Conservation (phyloP, 2,797 vertebrate genomes). For the Tympanoctomys barrerae region DNA sequence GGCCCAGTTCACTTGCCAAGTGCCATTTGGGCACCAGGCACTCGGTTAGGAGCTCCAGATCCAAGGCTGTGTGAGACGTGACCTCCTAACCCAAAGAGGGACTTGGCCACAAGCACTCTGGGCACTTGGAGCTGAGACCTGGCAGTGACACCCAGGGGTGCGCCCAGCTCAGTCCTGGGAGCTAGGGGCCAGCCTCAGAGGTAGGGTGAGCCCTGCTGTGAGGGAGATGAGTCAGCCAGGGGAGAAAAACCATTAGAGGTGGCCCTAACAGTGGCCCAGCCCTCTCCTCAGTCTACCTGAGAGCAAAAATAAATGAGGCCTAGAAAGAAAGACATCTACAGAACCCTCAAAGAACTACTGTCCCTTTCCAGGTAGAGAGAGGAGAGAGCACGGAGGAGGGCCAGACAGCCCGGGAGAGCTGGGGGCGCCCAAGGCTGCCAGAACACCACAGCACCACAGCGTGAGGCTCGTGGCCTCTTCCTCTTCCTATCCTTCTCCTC, state of each 20-base stretch:
- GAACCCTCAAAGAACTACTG: background rate
- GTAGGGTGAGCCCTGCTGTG: rapidly evolving
- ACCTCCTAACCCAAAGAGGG: background rate
- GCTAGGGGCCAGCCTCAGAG: background rate
- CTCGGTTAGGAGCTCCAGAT: background rate
- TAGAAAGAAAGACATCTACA: background rate
- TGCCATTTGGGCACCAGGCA: background rate
- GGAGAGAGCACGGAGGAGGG: background rate
- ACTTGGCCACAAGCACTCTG: rapidly evolving
- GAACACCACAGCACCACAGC: rapidly evolving
- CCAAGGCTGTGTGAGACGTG: background rate
- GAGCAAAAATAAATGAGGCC: background rate
- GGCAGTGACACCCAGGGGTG: rapidly evolving
- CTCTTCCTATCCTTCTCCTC: background rate
- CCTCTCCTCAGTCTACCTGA: background rate
- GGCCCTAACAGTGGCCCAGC: background rate
- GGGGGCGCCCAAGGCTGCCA: too few species aligned
- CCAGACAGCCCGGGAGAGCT: too few species aligned
- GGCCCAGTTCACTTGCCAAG: background rate
- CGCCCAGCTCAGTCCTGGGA: background rate
- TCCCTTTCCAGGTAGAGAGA: background rate
- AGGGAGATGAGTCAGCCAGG: rapidly evolving
- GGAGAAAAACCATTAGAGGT: background rate
- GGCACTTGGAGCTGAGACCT: rapidly evolving
- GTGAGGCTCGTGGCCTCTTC: background rate